phyloP scores from a whole-genome alignment of 2,113 vertebrate genomes.

The Stegostoma tigrinum region DNA sequence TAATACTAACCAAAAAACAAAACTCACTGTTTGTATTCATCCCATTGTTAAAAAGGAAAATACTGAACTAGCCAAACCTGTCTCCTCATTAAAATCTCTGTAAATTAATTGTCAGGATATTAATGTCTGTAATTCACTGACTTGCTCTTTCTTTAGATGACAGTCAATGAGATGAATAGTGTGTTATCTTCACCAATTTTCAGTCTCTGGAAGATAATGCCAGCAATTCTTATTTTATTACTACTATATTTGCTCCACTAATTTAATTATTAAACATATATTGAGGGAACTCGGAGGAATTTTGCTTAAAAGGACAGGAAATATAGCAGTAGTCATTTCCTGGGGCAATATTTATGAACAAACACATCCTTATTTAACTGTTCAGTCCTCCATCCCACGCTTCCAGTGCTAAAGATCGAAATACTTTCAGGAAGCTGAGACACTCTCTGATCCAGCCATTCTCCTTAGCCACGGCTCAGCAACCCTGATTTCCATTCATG shows the following conservation, averaged over 20 bases:
- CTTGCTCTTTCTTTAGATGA: background rate
- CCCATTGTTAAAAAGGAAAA: background rate
- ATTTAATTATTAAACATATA: slow-evolving; percentile 14
- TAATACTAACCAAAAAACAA: no score
- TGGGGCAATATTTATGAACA: background rate
- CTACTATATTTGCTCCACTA: background rate
- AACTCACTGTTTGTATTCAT: background rate
- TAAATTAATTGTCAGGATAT: background rate
- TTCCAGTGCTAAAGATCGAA: background rate
- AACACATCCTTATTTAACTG: background rate
- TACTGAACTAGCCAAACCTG: background rate
- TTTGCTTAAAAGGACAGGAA: background rate
- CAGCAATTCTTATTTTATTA: background rate
- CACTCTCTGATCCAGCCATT: background rate
- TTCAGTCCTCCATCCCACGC: background rate
- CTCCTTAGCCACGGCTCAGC: background rate
- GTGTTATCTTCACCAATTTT: background rate
- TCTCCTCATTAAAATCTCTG: background rate
- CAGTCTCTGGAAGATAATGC: background rate
- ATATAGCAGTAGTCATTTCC: background rate
- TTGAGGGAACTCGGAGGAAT: background rate
- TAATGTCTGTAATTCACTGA: background rate
- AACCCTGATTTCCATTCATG: background rate
- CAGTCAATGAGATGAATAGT: background rate
- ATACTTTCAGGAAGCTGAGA: slow-evolving; percentile 1